Conservation (phyloP, 2,888 invertebrate species). For the Tachina lurida region DNA sequence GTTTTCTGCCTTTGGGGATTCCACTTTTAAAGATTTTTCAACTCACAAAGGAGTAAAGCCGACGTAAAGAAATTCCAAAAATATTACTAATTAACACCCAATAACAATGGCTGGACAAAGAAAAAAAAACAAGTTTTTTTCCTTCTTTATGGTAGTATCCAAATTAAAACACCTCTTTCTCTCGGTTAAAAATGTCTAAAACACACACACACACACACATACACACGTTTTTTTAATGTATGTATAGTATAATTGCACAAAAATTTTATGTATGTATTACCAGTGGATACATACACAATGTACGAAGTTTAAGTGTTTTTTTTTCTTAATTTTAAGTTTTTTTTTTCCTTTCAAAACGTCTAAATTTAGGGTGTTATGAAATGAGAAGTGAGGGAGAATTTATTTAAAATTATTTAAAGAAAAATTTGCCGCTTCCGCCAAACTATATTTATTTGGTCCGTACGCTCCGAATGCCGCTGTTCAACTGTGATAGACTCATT, state of each 20-base stretch:
- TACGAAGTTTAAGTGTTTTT: slow-evolving; percentile 64
- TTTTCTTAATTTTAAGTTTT: slow-evolving; percentile 24
- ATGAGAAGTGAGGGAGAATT: slow-evolving; percentile 72
- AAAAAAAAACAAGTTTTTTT: slow-evolving; percentile 56
- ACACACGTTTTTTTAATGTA: slow-evolving; percentile 31
- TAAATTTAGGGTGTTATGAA: slow-evolving; percentile 71
- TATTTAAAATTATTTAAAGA: slow-evolving; percentile 71
- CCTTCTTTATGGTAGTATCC: slow-evolving; percentile 48
- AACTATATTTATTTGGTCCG: slow-evolving; percentile 75
- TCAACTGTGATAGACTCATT: slow-evolving; percentile 76
- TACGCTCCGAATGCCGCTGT: slow-evolving; percentile 79
- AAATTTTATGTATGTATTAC: slow-evolving; percentile 56
- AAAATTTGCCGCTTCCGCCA: slow-evolving; percentile 74
- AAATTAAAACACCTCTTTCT: slow-evolving; percentile 64
- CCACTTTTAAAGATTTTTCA: slow-evolving; percentile 69
- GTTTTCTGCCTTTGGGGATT: slow-evolving; percentile 72
- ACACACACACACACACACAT: slow-evolving; percentile 36
- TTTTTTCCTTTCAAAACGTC: slow-evolving; percentile 65
- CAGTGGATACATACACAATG: slow-evolving; percentile 70
- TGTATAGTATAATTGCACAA: slow-evolving; percentile 66
- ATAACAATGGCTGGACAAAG: slow-evolving; percentile 56
- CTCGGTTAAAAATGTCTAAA: slow-evolving; percentile 51
- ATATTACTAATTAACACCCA: slow-evolving; percentile 69
- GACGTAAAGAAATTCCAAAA: slow-evolving; percentile 69
- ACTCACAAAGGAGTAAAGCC: slow-evolving; percentile 69